Conservation (phyloP, 2,888 invertebrate species). For the Entomobrya multifasciata region DNA sequence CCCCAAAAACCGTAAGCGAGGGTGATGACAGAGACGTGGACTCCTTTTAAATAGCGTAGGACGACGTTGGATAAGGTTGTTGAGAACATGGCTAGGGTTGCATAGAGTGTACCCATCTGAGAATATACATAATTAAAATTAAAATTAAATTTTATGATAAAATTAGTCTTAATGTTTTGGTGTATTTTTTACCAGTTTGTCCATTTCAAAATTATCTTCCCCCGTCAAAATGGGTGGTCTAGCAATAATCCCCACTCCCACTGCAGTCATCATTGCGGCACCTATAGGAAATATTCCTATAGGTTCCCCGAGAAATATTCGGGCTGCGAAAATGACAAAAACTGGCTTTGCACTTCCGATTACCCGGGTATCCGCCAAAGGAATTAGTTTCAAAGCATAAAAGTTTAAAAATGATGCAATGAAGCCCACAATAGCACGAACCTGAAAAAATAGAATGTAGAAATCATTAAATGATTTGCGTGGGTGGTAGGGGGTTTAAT, state of each 20-base stretch:
- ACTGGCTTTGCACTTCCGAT: constrained; percentile 62
- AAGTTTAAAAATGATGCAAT: constrained; percentile 63
- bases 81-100: constrained; percentile 61
- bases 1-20: constrained; percentile 70
- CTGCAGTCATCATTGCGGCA: constrained; percentile 68
- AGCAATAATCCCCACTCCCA: constrained; percentile 75
- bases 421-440: constrained; percentile 65
- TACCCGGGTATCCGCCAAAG: constrained; percentile 71
- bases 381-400: constrained; percentile 64
- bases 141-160: no score
- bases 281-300: constrained; percentile 74
- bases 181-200: constrained; percentile 69
- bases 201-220: constrained; percentile 69
- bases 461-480: no score
- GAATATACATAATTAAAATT: neutral
- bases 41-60: constrained; percentile 67
- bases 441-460: constrained; percentile 22
- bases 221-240: constrained; percentile 77
- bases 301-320: constrained; percentile 74
- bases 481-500: no score
- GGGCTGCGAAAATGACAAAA: constrained; percentile 73
- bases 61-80: constrained; percentile 69
- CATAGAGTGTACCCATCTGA: constrained; percentile 71
- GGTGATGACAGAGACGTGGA: constrained; percentile 73
- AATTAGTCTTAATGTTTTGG: no score